These are phyloP conservation scores for Endomychus coccineus DNA, from an alignment of 2,888 invertebrate species.

Conservation along the genomic window DNA sequence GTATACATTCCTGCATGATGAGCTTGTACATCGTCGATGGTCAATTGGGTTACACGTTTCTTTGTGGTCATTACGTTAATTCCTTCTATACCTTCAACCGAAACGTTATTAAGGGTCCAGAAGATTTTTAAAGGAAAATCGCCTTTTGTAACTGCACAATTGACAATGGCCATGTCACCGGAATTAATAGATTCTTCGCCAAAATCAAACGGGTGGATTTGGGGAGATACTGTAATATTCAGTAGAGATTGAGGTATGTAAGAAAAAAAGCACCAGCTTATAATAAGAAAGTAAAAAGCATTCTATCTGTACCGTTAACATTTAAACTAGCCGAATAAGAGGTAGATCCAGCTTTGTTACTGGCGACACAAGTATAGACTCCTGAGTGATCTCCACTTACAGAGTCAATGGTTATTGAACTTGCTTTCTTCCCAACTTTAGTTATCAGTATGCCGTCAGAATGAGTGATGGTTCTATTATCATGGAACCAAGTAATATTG, in stretches of 20 bases:
- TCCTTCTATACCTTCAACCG: slow-evolving; percentile 47
- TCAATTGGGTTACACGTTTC: slow-evolving; percentile 55
- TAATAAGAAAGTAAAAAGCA: no score
- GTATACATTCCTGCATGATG: slow-evolving; percentile 57
- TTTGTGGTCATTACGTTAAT: slow-evolving; percentile 51
- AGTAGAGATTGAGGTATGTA: background rate
- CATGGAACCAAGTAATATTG: slow-evolving; percentile 63
- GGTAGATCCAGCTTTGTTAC: slow-evolving; percentile 52
- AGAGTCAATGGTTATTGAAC: slow-evolving; percentile 35
- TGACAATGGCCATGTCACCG: slow-evolving; percentile 34
- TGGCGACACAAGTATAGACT: slow-evolving; percentile 55
- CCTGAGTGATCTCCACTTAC: slow-evolving; percentile 55
- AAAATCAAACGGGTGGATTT: slow-evolving; percentile 70
- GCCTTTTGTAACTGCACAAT: slow-evolving; percentile 66
- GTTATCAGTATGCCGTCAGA: slow-evolving; percentile 39
- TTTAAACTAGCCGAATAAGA: slow-evolving; percentile 48
- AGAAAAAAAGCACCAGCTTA: background rate
- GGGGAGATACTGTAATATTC: slow-evolving; percentile 58
- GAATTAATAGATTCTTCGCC: slow-evolving; percentile 57
- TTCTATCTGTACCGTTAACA: slow-evolving; percentile 43
- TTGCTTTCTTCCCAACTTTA: slow-evolving; percentile 53
- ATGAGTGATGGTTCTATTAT: slow-evolving; percentile 39
- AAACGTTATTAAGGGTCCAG: slow-evolving; percentile 56
- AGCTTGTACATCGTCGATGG: slow-evolving; percentile 55
- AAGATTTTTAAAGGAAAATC: slow-evolving; percentile 69